Base-by-base conservation (phyloP, 1,140 invertebrate species). In the Drosophila miranda region DNA sequence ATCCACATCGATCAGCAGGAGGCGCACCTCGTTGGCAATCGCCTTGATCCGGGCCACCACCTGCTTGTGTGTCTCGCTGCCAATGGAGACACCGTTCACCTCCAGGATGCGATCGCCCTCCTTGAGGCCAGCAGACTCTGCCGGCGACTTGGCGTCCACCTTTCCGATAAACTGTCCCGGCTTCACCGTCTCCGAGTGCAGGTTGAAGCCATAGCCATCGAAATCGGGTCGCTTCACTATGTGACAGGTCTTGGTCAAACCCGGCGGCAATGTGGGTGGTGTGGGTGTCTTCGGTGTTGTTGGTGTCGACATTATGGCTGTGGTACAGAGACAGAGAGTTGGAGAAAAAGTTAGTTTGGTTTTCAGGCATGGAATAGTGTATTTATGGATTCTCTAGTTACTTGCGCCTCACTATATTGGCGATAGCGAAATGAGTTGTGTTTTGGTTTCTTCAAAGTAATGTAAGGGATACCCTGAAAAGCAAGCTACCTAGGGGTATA, bases 171-270 rank as follows among this genome's bases (percentile, higher is more conserved):
- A 99, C 90, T 99, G 99, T 2, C 98, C 98, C 9, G 94, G 95
- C 91, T 97, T 97, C 23, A 96, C 95, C 88, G 98, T 98, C 91
- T 99, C 98, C n/a, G 98, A 98, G 91, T 99, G 98, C 55, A 99
- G 92, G 92, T 99, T 99, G 91, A 99, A 99, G 1, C 99, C 99
- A 91, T 99, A 99, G 2, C 99, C 99, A 91, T 98, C 97, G 92
- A 99, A 99, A 91, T 97, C 94, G 14, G 95, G 93, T 94, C 97
- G 96, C 92, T 99, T 99, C 68, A 95, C 92, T 88, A 98, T 95
- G 92, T 97, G 96, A 92, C 97, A 98, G 28, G 97, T 93, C 56
- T 97, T 93, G 41, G 93, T 87, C 43, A 87, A 75, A 53, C 82
- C 92, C 61, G 87, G 90, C 64, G 92, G 92, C 77, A 91, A 89